Base-by-base conservation (phyloP, 1,140 invertebrate genomes). In the Hycleus phaleratus region DNA sequence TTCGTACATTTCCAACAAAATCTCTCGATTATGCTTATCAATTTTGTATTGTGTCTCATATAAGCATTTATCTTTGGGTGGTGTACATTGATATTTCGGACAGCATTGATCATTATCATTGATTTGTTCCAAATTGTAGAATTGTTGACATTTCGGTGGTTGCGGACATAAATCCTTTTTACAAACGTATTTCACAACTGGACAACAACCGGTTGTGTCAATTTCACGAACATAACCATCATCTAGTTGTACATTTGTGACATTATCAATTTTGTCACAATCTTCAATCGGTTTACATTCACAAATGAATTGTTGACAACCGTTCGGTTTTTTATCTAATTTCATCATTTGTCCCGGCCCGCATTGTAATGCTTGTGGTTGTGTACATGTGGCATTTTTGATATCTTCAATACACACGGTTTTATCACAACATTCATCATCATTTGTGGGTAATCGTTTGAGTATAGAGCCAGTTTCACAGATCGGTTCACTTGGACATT, bases 281-380 rank as follows among this genome's bases (percentile, higher is more conserved):
- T 88, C 79, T 26, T 82, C 81, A n/a, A 73, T 73, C 4, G 85
- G 82, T 59, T 83, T 79, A 62, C 87, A 90, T 74, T 85, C 81
- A 64, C 87, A 90, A 59, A 87, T 79, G 61, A 82, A 86, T 64
- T 85, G 79, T 25, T 80, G 77, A 69, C 85, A 88, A 40, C 81
- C 81, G 64, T 81, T 77, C 3, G 76, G 38, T 47, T 75, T 79
- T 1, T 72, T 81, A 47, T 82, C 81, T 32, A 81, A 68, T 68
- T 88, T 88, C 54, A 84, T 76, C 1, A 78, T 75, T 69, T 90
- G 87, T 2, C 83, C 86, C 56, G 77, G 81, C 2, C 84, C 85
- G 64, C 87, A 90, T 10, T 78, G 71, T n/a, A 85, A 80, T 68
- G 84, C 80, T 58, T 82, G 75, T 0, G 81, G 77, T 25, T 7